These are phyloP conservation scores for Scaptomyza pallida DNA, from an alignment of 1,140 invertebrate genomes.

Conservation along the genomic window DNA sequence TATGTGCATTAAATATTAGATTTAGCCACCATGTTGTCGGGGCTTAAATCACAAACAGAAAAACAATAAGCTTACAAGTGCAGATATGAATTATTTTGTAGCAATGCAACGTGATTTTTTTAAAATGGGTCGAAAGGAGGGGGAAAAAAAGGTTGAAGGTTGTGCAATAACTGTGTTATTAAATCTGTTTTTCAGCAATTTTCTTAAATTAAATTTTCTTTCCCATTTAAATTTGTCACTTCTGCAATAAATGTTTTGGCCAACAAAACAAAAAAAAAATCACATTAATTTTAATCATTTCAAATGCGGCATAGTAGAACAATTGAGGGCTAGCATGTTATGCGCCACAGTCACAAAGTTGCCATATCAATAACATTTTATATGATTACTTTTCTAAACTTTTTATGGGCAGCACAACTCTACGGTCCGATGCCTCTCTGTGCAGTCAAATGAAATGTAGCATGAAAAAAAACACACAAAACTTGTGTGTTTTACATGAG, in stretches of 20 bases:
- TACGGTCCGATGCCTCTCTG: slow-evolving; percentile 27
- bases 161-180: no score
- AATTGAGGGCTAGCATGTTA: slow-evolving; percentile 6
- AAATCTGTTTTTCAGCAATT: no score
- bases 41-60: background rate
- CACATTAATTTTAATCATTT: slow-evolving; percentile 69
- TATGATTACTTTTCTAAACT: slow-evolving; percentile 80
- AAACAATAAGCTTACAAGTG: background rate
- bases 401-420: slow-evolving; percentile 58
- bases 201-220: no score
- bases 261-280: no score
- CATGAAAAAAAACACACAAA: slow-evolving; percentile 56
- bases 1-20: slow-evolving; percentile 23
- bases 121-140: background rate
- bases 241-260: no score
- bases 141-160: background rate
- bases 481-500: slow-evolving; percentile 48
- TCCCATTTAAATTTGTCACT: no score
- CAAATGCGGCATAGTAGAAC: slow-evolving; percentile 39
- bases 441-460: slow-evolving; percentile 68
- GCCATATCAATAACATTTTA: slow-evolving; percentile 77
- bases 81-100: background rate
- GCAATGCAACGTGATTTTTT: background rate
- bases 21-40: background rate
- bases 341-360: slow-evolving; percentile 42